Conservation (phyloP, 2,797 vertebrate genomes). For the Remorina albescens region DNA sequence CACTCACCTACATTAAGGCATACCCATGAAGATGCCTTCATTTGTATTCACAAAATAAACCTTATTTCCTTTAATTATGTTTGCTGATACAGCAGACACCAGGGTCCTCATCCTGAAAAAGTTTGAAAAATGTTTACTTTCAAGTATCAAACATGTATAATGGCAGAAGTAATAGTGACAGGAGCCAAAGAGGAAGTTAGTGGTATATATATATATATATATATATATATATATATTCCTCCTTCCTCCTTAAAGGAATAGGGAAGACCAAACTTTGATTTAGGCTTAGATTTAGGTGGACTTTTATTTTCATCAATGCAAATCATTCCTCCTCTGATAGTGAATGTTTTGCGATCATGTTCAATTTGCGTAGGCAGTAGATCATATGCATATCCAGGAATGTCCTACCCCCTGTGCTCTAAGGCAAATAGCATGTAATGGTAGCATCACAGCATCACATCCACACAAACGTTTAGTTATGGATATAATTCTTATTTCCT, state of each 20-base stretch:
- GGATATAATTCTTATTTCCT: background rate
- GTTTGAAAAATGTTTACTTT: background rate
- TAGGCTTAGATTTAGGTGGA: too few species aligned
- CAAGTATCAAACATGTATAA: background rate
- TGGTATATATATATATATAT: too few species aligned
- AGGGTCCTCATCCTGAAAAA: background rate
- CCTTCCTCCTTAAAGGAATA: too few species aligned
- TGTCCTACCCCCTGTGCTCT: background rate
- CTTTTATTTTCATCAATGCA: too few species aligned
- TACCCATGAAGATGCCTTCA: background rate
- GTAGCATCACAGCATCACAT: background rate
- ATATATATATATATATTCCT: too few species aligned
- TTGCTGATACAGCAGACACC: background rate
- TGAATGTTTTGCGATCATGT: background rate
- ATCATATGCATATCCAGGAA: background rate
- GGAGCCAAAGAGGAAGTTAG: background rate
- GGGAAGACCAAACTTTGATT: too few species aligned
- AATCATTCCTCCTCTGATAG: too few species aligned
- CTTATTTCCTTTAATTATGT: background rate
- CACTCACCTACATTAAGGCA: background rate
- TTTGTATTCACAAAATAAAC: too few species aligned
- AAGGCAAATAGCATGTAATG: constrained; percentile 1
- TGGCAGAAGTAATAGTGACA: background rate
- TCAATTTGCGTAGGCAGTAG: background rate
- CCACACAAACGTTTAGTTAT: constrained; percentile 17